phyloP scores from a whole-genome alignment of 2,888 invertebrate species.

The Gastrophysa polygoni region DNA sequence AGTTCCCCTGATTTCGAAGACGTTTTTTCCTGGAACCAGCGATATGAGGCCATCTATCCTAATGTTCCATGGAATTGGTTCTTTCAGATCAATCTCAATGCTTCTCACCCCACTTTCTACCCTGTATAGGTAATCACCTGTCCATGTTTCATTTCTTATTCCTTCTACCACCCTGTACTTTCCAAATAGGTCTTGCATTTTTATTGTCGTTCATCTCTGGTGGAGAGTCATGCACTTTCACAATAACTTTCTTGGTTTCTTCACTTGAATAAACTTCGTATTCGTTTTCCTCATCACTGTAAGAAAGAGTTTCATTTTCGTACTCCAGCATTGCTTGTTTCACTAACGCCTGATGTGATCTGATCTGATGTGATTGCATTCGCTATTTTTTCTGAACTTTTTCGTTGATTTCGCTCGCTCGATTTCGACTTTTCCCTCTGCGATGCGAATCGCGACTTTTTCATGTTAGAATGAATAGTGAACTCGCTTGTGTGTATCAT shows the following conservation, averaged over 20 bases:
- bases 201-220: not conserved
- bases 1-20: too few species aligned
- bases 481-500: too few species aligned
- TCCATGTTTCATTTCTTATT: not conserved
- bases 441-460: too few species aligned
- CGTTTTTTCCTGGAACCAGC: too few species aligned
- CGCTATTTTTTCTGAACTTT: too few species aligned
- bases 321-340: not conserved
- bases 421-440: too few species aligned
- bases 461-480: too few species aligned
- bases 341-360: not conserved
- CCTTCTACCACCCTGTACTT: not conserved
- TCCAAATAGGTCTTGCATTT: not conserved
- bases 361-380: not conserved
- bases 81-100: not conserved
- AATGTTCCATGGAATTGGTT: not conserved
- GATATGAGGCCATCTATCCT: not conserved
- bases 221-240: not conserved
- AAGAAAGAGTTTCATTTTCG: not conserved
- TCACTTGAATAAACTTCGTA: not conserved
- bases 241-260: not conserved
- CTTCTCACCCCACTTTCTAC: not conserved
- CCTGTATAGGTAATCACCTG: not conserved
- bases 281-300: not conserved
- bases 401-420: too few species aligned